phyloP scores from a whole-genome alignment of 1,140 invertebrate genomes.

The Orussus abietinus region DNA sequence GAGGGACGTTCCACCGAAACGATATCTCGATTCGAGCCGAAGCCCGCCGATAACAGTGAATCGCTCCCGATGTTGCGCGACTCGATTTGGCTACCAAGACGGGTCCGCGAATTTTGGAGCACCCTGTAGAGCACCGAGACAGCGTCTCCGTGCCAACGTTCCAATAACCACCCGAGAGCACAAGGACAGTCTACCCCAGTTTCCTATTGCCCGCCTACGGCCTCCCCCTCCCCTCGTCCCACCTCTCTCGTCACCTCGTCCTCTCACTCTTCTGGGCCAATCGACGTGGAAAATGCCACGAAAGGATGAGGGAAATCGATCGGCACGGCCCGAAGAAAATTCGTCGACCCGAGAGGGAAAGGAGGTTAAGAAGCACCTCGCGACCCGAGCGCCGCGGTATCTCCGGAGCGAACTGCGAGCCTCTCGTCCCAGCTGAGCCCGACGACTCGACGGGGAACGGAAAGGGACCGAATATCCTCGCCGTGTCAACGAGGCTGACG shows the following conservation, averaged over 20 bases:
- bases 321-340: neutral
- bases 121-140: slow-evolving; percentile 45
- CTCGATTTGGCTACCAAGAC: too few relatives aligned
- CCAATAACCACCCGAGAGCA: slow-evolving; percentile 48
- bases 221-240: slow-evolving; percentile 22
- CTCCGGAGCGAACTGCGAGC: too few relatives aligned
- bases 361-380: neutral
- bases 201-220: slow-evolving; percentile 48
- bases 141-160: slow-evolving; percentile 50
- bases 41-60: too few relatives aligned
- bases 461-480: too few relatives aligned
- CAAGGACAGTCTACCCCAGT: slow-evolving; percentile 52
- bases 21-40: too few relatives aligned
- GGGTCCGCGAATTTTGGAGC: too few relatives aligned
- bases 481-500: too few relatives aligned
- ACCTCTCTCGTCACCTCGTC: slow-evolving; percentile 8
- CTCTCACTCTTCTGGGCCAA: slow-evolving; percentile 39
- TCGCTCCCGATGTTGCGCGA: too few relatives aligned
- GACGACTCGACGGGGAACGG: too few relatives aligned
- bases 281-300: slow-evolving; percentile 44
- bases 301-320: slow-evolving; percentile 23
- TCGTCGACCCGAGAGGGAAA: slow-evolving; percentile 7
- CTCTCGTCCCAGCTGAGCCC: too few relatives aligned
- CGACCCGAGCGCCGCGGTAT: too few relatives aligned
- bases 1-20: too few relatives aligned